Conservation (phyloP, 1,140 invertebrate species). For the Micrasema minimum region DNA sequence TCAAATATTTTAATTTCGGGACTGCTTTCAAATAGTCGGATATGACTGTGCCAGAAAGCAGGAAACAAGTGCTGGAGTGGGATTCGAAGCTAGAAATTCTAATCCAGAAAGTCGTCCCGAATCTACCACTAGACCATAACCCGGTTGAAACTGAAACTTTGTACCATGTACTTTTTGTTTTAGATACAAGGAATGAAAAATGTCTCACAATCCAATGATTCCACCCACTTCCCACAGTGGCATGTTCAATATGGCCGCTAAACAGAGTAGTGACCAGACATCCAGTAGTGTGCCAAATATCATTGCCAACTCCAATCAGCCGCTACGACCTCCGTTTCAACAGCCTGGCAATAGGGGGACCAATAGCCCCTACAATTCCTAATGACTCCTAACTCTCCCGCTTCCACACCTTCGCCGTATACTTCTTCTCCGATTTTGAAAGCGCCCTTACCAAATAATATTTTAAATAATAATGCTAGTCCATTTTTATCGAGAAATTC, state of each 20-base stretch:
- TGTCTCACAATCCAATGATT: slow-evolving; percentile 39
- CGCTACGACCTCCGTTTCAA: slow-evolving; percentile 14
- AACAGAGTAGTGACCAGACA: slow-evolving; percentile 29
- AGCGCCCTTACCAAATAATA: slow-evolving; percentile 34
- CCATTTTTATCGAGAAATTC: slow-evolving; percentile 50
- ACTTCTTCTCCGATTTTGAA: slow-evolving; percentile 31
- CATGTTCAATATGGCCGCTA: slow-evolving; percentile 20
- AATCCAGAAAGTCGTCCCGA: too few relatives aligned
- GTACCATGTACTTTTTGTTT: too few relatives aligned
- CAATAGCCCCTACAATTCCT: slow-evolving; percentile 22
- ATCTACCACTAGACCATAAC: too few relatives aligned
- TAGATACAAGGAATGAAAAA: slow-evolving; percentile 38
- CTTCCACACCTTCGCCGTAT: slow-evolving; percentile 29
- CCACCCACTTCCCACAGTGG: slow-evolving; percentile 10
- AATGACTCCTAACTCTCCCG: slow-evolving; percentile 36
- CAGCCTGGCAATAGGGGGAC: neutral
- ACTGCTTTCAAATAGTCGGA: too few relatives aligned
- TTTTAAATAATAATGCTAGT: slow-evolving; percentile 45
- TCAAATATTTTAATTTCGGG: too few relatives aligned
- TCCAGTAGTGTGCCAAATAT: slow-evolving; percentile 28
- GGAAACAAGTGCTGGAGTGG: too few relatives aligned
- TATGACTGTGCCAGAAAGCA: too few relatives aligned
- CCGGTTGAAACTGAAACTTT: too few relatives aligned
- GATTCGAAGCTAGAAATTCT: too few relatives aligned
- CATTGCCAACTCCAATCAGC: slow-evolving; percentile 13